A percentile compares a stretch with the other conserved stretches of the same genome.
Conservation (phyloP, 2,888 invertebrate genomes). For the Epinotia brunnichana region DNA sequence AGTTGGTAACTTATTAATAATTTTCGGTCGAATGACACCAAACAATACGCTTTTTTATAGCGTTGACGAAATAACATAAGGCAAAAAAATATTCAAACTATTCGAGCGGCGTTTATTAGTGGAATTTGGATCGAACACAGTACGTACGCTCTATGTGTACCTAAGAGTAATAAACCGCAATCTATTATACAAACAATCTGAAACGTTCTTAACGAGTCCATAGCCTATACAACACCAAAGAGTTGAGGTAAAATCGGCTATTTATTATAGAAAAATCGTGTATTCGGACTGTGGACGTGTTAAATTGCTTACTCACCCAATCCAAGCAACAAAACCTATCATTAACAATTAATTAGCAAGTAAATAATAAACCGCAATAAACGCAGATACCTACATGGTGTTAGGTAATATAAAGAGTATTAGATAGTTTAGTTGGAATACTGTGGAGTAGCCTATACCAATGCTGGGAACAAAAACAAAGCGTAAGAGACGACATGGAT, state of each 20-base stretch:
- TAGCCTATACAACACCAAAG: background rate
- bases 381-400: background rate
- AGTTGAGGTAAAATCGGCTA: too few species aligned
- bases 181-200: background rate
- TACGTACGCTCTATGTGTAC: background rate
- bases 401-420: constrained; percentile 22
- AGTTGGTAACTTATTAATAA: background rate
- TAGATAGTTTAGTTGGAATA: constrained; percentile 13
- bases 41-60: background rate
- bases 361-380: background rate
- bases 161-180: background rate
- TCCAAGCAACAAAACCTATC: background rate
- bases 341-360: background rate
- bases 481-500: constrained; percentile 18
- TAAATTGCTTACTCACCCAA: background rate
- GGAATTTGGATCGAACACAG: background rate
- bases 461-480: constrained; percentile 45
- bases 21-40: background rate
- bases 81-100: background rate
- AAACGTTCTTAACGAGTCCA: background rate
- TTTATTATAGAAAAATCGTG: background rate
- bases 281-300: constrained; percentile 10
- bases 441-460: constrained; percentile 50
- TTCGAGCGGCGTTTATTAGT: background rate
- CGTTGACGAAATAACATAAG: background rate